Evolutionary conservation across 2,113 vertebrate species (phyloP).

Genomic region (Bubo blakistoni): DNA sequence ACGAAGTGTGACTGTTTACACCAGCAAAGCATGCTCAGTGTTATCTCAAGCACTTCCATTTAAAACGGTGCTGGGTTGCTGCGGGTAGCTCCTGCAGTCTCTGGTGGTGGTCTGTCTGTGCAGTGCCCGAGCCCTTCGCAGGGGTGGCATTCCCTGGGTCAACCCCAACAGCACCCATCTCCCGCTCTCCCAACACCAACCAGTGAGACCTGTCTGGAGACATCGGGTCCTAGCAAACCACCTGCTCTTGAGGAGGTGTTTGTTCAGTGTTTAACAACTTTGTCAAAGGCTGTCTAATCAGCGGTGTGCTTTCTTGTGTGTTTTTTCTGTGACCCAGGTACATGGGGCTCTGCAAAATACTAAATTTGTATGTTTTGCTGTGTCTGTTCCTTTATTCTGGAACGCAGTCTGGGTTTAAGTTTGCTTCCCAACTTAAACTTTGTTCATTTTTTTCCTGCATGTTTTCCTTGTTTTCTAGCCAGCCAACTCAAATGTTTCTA

Average conservation of each 20-base stretch:
- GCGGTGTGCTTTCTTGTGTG: neutral
- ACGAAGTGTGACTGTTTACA: neutral
- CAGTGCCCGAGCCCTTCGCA: neutral
- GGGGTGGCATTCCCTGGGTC: neutral
- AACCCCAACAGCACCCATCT: neutral
- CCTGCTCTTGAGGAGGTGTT: neutral
- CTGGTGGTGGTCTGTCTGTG: neutral
- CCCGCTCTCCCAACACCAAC: neutral
- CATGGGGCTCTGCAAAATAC: neutral
- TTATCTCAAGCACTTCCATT: neutral
- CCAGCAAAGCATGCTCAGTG: neutral
- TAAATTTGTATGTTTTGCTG: neutral
- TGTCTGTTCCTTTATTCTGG: neutral
- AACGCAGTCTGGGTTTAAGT: neutral
- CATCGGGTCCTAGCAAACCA: neutral
- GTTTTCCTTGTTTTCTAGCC: neutral
- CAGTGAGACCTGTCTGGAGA: neutral
- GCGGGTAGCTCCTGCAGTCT: neutral
- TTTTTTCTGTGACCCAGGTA: neutral
- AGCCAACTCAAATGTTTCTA: neutral
- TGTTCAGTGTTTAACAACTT: neutral
- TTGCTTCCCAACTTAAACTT: neutral
- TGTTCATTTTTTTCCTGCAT: neutral
- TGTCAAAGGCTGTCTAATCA: neutral
- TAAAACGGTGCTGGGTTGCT: neutral